Evolutionary conservation across 2,113 vertebrate species (phyloP).

Genomic region (Centrocercus urophasianus): DNA sequence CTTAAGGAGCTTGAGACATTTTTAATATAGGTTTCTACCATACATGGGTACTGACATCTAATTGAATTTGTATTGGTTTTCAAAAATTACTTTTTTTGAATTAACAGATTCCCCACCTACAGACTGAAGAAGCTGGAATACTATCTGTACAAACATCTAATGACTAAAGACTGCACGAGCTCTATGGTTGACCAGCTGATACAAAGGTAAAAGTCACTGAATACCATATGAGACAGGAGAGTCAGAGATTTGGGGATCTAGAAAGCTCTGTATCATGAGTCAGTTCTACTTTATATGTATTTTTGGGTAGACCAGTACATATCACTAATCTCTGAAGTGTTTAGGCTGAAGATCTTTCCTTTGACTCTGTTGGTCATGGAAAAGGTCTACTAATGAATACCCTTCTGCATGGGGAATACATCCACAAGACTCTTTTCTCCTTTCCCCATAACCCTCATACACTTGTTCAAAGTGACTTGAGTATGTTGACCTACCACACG

Average conservation of each 20-base stretch:
- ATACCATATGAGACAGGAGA: background rate
- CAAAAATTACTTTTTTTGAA: background rate
- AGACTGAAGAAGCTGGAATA: background rate
- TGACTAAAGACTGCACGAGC: background rate
- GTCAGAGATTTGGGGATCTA: background rate
- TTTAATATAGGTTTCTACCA: fast-evolving
- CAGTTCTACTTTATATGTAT: background rate
- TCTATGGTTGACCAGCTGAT: background rate
- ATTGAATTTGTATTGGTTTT: background rate
- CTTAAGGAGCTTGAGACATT: background rate
- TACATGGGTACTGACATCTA: fast-evolving
- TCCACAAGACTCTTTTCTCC: background rate
- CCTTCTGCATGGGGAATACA: background rate
- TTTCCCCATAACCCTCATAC: background rate
- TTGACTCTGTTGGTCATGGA: background rate
- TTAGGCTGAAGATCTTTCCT: background rate
- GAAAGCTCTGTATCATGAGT: background rate
- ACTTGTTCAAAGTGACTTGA: background rate
- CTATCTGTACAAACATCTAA: background rate
- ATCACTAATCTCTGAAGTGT: background rate
- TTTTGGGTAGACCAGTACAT: background rate
- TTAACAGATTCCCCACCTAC: background rate
- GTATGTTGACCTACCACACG: background rate
- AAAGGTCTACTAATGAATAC: background rate
- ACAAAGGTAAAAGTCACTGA: background rate